Evolutionary conservation across 2,113 vertebrate genomes (phyloP).

Genomic region (Vicugna pacos): DNA sequence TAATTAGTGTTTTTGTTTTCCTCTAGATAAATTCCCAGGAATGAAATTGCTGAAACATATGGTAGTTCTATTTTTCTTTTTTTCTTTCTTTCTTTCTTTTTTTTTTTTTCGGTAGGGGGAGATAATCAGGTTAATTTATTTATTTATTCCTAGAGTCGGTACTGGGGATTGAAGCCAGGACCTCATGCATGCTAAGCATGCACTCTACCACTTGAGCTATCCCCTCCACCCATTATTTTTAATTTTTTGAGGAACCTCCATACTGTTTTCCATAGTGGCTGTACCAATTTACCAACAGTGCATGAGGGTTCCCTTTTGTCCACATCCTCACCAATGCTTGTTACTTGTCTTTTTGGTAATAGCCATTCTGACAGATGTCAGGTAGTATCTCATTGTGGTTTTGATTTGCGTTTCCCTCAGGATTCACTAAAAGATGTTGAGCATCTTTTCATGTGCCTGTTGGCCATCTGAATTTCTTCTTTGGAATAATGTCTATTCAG

Average conservation of each 20-base stretch:
- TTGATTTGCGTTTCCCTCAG: not conserved
- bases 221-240: not conserved
- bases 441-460: not conserved
- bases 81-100: no score
- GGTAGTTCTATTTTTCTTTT: not conserved
- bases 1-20: not conserved
- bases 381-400: not conserved
- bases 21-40: not conserved
- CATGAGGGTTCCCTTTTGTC: not conserved
- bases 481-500: not conserved
- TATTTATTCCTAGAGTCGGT: no score
- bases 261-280: not conserved
- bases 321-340: not conserved
- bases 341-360: not conserved
- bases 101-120: no score
- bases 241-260: not conserved
- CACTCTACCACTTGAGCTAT: no score
- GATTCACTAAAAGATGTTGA: not conserved
- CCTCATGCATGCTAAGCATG: no score
- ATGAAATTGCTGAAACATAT: not conserved
- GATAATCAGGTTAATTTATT: no score
- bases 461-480: not conserved
- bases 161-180: no score
- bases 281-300: not conserved
- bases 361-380: not conserved